phyloP scores from a whole-genome alignment of 92 coral and sea anemone genomes.

The Muricea muricata region DNA sequence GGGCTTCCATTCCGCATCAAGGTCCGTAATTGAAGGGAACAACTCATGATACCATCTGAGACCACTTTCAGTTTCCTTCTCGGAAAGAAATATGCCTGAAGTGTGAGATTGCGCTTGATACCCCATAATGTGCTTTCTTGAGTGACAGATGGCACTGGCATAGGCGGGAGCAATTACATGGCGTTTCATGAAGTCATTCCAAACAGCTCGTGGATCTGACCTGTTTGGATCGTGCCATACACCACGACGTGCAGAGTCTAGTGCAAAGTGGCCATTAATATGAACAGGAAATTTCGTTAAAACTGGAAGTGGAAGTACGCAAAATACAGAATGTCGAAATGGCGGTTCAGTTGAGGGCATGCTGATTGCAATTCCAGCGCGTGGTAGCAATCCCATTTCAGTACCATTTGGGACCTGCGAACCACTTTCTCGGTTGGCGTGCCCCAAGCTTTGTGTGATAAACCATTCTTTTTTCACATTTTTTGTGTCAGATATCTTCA shows the following conservation, averaged over 20 bases:
- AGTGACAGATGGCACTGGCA: constrained; percentile 59
- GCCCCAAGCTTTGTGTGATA: constrained; percentile 71
- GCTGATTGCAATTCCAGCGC: constrained; percentile 80
- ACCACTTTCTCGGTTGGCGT: background rate
- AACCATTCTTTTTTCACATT: constrained; percentile 69
- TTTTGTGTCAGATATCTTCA: constrained; percentile 60
- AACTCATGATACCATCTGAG: constrained; percentile 79
- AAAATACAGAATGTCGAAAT: constrained; percentile 68
- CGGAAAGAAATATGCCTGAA: constrained; percentile 4
- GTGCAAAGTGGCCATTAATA: constrained; percentile 86
- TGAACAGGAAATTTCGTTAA: constrained; percentile 81
- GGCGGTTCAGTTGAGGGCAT: constrained; percentile 16
- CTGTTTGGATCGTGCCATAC: constrained; percentile 69
- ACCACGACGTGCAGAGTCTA: constrained; percentile 84
- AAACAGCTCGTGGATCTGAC: constrained; percentile 35
- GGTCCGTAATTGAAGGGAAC: constrained; percentile 59
- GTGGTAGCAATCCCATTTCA: constrained; percentile 82
- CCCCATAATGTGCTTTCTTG: constrained; percentile 55
- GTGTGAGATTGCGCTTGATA: constrained; percentile 25
- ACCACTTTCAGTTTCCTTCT: constrained; percentile 47
- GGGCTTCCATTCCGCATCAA: constrained; percentile 65
- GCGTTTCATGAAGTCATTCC: constrained; percentile 83
- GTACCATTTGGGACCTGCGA: constrained; percentile 75
- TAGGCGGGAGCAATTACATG: constrained; percentile 80
- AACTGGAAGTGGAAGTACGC: constrained; percentile 84